phyloP scores from a whole-genome alignment of 2,888 invertebrate genomes.

The Pilophorus perplexus region DNA sequence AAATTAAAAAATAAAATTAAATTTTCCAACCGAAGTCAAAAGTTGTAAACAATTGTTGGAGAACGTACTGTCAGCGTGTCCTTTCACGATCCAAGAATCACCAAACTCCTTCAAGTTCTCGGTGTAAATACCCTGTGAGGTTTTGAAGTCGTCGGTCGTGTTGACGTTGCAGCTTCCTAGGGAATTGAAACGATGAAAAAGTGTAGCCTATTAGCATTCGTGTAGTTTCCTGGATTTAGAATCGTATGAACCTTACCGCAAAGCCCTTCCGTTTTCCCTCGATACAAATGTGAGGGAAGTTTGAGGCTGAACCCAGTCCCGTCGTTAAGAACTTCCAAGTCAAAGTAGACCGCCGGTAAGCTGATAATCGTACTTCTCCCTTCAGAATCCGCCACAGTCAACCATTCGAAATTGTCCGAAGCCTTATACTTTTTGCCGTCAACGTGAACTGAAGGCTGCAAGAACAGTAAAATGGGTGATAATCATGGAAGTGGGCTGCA shows the following conservation, averaged over 20 bases:
- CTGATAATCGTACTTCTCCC: slow-evolving; percentile 63
- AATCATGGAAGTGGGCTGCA: neutral
- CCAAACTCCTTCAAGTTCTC: slow-evolving; percentile 58
- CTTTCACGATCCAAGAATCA: slow-evolving; percentile 57
- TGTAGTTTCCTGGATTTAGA: neutral
- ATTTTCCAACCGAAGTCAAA: no score
- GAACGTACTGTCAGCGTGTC: slow-evolving; percentile 44
- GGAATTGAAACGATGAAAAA: slow-evolving; percentile 26
- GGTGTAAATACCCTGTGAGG: slow-evolving; percentile 52
- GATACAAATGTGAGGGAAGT: slow-evolving; percentile 71
- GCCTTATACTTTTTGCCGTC: slow-evolving; percentile 54
- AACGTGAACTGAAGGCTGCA: slow-evolving; percentile 3
- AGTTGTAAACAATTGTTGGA: slow-evolving; percentile 7
- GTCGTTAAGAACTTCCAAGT: slow-evolving; percentile 57
- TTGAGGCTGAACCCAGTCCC: slow-evolving; percentile 58
- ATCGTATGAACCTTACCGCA: slow-evolving; percentile 67
- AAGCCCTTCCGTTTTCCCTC: slow-evolving; percentile 70
- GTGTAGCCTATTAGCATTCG: neutral
- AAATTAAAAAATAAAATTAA: no score
- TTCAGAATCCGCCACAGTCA: slow-evolving; percentile 58
- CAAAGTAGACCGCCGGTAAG: slow-evolving; percentile 68
- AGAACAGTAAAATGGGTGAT: neutral
- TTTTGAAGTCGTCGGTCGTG: slow-evolving; percentile 51
- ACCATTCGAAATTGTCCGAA: slow-evolving; percentile 59
- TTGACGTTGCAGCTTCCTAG: slow-evolving; percentile 53